Evolutionary conservation across 53 echinoderm and acorn worm species (phyloP).

Genomic region (Antedon mediterranea): DNA sequence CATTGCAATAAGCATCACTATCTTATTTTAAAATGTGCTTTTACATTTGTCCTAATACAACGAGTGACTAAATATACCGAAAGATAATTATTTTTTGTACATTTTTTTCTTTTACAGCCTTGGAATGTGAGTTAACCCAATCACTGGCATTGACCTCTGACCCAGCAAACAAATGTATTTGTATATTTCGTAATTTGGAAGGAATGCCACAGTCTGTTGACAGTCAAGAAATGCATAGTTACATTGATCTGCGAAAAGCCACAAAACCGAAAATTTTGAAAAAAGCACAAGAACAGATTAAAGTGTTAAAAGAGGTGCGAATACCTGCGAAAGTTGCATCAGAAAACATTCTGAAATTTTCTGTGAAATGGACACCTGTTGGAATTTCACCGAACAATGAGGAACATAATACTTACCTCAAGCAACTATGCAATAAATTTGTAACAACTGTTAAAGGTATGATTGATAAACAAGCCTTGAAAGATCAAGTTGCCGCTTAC

Average conservation of each 20-base stretch:
- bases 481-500: constrained; percentile 56
- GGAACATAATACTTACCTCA: constrained; percentile 83
- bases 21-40: no score
- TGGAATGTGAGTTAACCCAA: constrained; percentile 73
- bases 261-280: constrained; percentile 94
- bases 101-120: constrained; percentile 28
- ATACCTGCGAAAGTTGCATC: constrained; percentile 60
- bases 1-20: no score
- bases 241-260: constrained; percentile 92
- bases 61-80: no score
- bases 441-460: constrained; percentile 65
- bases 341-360: constrained; percentile 74
- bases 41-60: no score
- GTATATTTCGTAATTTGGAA: constrained; percentile 68
- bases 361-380: constrained; percentile 61
- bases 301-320: constrained; percentile 70
- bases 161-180: constrained; percentile 65
- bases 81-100: no score
- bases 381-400: constrained; percentile 62
- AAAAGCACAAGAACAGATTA: constrained; percentile 91
- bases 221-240: constrained; percentile 90
- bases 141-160: constrained; percentile 54
- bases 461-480: constrained; percentile 59
- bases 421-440: constrained; percentile 70
- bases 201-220: constrained; percentile 95